phyloP scores from a whole-genome alignment of 2,113 vertebrate species.

The Microtus oregoni region DNA sequence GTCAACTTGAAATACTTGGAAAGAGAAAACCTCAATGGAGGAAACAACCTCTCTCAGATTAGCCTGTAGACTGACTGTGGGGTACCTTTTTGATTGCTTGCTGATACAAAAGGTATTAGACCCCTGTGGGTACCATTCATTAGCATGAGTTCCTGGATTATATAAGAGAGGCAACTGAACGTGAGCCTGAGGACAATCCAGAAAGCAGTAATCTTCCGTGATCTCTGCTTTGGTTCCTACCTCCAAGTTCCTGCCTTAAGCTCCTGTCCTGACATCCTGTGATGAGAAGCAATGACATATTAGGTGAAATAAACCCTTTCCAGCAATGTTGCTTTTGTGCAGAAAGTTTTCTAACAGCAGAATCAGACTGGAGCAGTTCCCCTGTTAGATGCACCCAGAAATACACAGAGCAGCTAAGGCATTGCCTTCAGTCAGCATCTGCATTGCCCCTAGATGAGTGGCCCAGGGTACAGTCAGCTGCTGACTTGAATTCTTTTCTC shows the following conservation, averaged over 20 bases:
- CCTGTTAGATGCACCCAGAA: constrained; percentile 80
- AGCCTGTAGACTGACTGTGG: background rate
- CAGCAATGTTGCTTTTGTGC: background rate
- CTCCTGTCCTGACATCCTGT: background rate
- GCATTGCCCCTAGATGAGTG: constrained; percentile 33
- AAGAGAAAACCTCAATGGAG: background rate
- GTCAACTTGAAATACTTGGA: background rate
- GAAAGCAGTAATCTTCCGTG: background rate
- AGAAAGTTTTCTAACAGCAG: background rate
- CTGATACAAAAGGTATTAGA: background rate
- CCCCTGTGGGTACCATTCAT: background rate
- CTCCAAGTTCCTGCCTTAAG: background rate
- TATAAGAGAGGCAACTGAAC: too few species aligned
- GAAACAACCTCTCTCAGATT: background rate
- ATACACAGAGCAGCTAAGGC: constrained; percentile 62
- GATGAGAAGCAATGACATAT: too few species aligned
- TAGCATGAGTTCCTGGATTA: too few species aligned
- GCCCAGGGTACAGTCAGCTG: constrained; percentile 61
- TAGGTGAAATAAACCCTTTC: background rate
- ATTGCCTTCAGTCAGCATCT: constrained; percentile 62
- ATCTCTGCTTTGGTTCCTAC: background rate
- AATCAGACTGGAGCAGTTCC: background rate
- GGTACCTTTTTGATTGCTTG: background rate
- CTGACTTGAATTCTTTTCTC: constrained; percentile 66
- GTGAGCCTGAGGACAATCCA: too few species aligned